Conservation (phyloP, 2,797 vertebrate species). For the Amblyopsis hoosieri region DNA sequence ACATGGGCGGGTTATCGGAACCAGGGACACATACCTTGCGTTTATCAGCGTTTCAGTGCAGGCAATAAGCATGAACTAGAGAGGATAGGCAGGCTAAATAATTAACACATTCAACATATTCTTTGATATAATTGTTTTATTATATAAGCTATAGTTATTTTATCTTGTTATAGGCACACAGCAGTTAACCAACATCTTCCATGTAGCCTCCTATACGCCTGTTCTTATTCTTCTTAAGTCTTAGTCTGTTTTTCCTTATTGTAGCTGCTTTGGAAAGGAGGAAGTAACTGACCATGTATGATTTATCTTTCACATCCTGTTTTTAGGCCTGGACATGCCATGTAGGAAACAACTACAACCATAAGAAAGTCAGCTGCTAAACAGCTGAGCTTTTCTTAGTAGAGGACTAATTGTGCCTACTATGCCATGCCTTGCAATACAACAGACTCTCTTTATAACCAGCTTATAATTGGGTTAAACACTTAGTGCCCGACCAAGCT, state of each 20-base stretch:
- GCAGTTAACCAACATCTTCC: too few species aligned
- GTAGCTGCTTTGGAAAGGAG: slow-evolving; percentile 29
- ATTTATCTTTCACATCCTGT: slow-evolving; percentile 42
- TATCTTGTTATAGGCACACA: too few species aligned
- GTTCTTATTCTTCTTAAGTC: too few species aligned
- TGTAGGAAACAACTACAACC: slow-evolving; percentile 65
- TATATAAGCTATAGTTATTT: too few species aligned
- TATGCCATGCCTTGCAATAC: too few species aligned
- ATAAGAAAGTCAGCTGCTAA: slow-evolving; percentile 36
- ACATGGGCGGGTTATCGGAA: slow-evolving; percentile 21
- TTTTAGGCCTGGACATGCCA: slow-evolving; percentile 40
- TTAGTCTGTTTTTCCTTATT: slow-evolving; percentile 9
- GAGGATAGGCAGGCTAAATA: too few species aligned
- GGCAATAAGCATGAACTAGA: background rate
- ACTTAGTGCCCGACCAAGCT: too few species aligned
- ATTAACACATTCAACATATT: too few species aligned
- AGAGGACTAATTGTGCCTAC: background rate
- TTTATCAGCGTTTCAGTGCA: slow-evolving; percentile 7
- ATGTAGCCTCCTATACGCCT: too few species aligned
- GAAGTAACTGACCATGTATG: slow-evolving; percentile 39
- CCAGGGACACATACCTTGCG: slow-evolving; percentile 9
- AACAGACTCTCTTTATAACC: too few species aligned
- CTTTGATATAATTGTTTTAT: too few species aligned
- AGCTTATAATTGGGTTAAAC: too few species aligned
- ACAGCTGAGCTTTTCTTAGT: slow-evolving; percentile 14